Evolutionary conservation across 2,797 vertebrate species (phyloP).

Genomic region (Clangula hyemalis): DNA sequence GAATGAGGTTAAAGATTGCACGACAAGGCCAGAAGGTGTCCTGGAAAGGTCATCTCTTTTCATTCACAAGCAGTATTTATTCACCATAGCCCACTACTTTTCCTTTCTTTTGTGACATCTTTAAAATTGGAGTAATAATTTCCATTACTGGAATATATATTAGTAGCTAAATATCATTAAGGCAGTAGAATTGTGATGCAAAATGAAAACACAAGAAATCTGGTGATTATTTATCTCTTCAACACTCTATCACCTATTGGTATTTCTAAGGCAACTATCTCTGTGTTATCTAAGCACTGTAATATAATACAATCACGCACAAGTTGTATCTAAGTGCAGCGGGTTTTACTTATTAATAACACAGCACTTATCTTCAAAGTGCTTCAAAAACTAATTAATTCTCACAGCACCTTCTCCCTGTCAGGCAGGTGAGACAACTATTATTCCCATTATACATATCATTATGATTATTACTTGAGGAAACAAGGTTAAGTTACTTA

Average conservation of each 20-base stretch:
- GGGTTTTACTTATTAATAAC: slow-evolving; percentile 68
- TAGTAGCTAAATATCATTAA: not conserved
- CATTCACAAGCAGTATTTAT: not conserved
- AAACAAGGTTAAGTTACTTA: slow-evolving; percentile 57
- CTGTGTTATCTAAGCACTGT: slow-evolving; percentile 53
- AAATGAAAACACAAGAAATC: slow-evolving; percentile 5
- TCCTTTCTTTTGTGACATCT: not conserved
- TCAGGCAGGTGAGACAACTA: slow-evolving; percentile 60
- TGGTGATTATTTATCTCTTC: not conserved
- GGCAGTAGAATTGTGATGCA: not conserved
- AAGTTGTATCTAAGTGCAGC: slow-evolving; percentile 53
- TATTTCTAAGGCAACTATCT: slow-evolving; percentile 65
- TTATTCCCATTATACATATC: slow-evolving; percentile 34
- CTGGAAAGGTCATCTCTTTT: not conserved
- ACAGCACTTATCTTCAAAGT: slow-evolving; percentile 63
- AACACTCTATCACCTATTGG: not conserved
- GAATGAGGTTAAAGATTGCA: not conserved
- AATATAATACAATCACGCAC: slow-evolving; percentile 56
- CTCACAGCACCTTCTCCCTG: slow-evolving; percentile 52
- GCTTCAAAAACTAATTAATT: slow-evolving; percentile 68
- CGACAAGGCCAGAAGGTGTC: not conserved
- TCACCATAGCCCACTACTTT: not conserved
- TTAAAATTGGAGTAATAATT: not conserved
- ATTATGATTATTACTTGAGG: slow-evolving; percentile 36
- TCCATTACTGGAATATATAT: not conserved